Percentiles rank a stretch among this genome's conserved stretches.
Conservation (phyloP, 2,797 vertebrate species). For the Sciurus vulgaris region DNA sequence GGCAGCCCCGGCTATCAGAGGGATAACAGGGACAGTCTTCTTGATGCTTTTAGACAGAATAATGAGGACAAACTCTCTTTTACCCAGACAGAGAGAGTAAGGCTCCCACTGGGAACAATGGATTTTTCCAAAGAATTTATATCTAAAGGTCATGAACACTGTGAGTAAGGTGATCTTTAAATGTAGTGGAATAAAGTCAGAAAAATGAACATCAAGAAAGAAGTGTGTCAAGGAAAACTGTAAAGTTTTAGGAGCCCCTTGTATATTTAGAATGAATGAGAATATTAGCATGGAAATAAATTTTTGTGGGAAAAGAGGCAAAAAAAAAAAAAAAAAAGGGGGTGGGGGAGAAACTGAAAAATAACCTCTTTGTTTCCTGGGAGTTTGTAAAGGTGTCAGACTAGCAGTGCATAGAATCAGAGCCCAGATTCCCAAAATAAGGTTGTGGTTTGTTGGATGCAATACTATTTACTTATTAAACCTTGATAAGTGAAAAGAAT, state of each 20-base stretch:
- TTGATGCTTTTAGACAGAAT: background rate
- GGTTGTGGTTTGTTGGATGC: constrained; percentile 25
- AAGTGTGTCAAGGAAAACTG: background rate
- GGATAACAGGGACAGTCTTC: background rate
- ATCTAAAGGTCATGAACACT: background rate
- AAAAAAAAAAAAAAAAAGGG: background rate
- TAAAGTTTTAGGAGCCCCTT: background rate
- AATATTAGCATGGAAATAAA: constrained; percentile 15
- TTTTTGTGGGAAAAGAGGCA: background rate
- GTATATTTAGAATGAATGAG: constrained; percentile 33
- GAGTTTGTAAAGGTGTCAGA: background rate
- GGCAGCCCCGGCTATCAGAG: background rate
- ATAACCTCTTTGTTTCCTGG: constrained; percentile 31
- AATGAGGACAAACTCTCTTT: background rate
- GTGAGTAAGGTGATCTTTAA: background rate
- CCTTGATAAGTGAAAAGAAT: background rate
- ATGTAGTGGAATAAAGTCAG: background rate
- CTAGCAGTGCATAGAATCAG: background rate
- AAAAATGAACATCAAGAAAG: constrained; percentile 17
- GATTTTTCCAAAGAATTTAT: background rate
- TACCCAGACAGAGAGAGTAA: background rate
- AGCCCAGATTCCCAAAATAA: background rate
- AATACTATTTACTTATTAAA: constrained; percentile 36
- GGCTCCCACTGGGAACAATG: background rate
- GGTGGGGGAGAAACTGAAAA: constrained; percentile 16